Evolutionary conservation across 2,113 vertebrate species (phyloP).

Genomic region (Epinephelus cyanopodus): DNA sequence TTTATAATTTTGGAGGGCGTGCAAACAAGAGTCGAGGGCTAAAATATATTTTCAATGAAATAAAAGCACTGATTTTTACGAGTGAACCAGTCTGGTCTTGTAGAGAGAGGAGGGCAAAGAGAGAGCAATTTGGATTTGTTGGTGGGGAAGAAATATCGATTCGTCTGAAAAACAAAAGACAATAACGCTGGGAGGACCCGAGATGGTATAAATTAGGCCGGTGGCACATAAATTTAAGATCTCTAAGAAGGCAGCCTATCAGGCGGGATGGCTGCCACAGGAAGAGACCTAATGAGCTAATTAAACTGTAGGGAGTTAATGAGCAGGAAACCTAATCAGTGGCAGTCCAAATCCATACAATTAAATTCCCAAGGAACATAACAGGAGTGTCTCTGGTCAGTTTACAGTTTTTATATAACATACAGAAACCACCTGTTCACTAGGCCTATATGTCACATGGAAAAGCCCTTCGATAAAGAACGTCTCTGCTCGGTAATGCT

Average conservation of each 20-base stretch:
- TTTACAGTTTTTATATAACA: slow-evolving; percentile 21
- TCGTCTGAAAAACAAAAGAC: slow-evolving; percentile 30
- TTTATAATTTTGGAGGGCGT: slow-evolving; percentile 67
- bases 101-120: slow-evolving; percentile 21
- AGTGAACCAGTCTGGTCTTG: slow-evolving; percentile 1
- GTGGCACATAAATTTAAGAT: slow-evolving; percentile 6
- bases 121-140: slow-evolving; percentile 18
- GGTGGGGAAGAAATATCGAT: slow-evolving; percentile 34
- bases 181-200: slow-evolving; percentile 19
- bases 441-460: background rate
- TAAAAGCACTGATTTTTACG: slow-evolving; percentile 53
- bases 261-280: slow-evolving; percentile 42
- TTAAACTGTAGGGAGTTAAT: slow-evolving; percentile 53
- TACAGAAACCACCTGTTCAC: slow-evolving; percentile 1
- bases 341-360: slow-evolving; percentile 42
- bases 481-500: slow-evolving; percentile 12
- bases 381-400: slow-evolving; percentile 41
- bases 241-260: slow-evolving; percentile 29
- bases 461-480: slow-evolving; percentile 47
- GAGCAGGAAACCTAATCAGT: slow-evolving; percentile 58
- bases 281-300: slow-evolving; percentile 54
- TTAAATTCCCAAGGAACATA: slow-evolving; percentile 43
- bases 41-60: slow-evolving; percentile 52
- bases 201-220: slow-evolving; percentile 31
- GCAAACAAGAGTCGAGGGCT: slow-evolving; percentile 63